These are phyloP conservation scores for Siniperca undulata DNA, from an alignment of 2,797 vertebrate species.

Conservation along the genomic window DNA sequence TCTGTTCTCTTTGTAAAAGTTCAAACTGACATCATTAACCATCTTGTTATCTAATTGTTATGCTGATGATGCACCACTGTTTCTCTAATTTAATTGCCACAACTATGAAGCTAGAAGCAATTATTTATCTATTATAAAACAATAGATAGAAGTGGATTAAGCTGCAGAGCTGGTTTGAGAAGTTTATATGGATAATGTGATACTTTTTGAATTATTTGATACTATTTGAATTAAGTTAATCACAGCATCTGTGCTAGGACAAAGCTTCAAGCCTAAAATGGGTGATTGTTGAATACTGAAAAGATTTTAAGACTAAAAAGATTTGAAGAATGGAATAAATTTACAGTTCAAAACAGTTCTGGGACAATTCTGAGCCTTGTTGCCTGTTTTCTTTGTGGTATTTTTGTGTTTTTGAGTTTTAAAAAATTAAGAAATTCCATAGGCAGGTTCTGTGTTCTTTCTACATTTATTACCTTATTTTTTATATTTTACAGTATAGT, in stretches of 20 bases:
- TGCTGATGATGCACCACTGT: neutral
- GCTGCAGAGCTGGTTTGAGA: neutral
- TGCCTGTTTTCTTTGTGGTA: neutral
- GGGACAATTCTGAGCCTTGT: neutral
- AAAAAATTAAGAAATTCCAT: neutral
- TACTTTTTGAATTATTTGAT: neutral
- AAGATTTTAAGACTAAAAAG: neutral
- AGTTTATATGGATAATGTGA: neutral
- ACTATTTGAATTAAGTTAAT: neutral
- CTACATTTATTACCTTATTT: neutral
- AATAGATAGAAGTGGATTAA: neutral
- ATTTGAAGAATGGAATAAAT: constrained; percentile 1
- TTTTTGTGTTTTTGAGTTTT: neutral
- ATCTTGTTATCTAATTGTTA: neutral
- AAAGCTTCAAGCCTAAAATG: neutral
- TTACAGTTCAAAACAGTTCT: no score
- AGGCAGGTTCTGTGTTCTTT: neutral
- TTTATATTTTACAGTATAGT: neutral
- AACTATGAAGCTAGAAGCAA: neutral
- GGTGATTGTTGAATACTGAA: neutral
- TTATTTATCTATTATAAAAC: neutral
- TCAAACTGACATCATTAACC: neutral
- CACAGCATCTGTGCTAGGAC: neutral
- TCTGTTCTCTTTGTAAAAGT: neutral
- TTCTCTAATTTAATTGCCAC: neutral